Evolutionary conservation across 1,140 invertebrate species (phyloP), one percentile per base, ranked within the genome.

Genomic region (Zeugodacus cucurbitae): DNA sequence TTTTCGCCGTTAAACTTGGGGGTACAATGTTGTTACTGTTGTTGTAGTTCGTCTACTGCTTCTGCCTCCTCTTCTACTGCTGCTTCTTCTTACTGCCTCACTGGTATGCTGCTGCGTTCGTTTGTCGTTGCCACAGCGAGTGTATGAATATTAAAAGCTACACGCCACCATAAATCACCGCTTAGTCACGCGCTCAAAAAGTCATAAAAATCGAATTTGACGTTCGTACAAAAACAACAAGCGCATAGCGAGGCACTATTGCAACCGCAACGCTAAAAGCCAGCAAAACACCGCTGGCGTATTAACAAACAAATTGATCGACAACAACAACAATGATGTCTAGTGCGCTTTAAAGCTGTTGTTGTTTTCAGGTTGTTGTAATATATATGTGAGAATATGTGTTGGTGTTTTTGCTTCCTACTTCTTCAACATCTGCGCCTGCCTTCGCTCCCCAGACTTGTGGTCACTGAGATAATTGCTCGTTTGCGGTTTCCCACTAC

Each of bases 111-210:
- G 64, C 70, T 67, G 29, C 62, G 26, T 17, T 34, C 62, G 26
- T 14, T 67, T 67, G 62, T 32, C 14, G 34, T 54, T 88, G 82
- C 85, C 44, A 85, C 88, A n/a, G 26, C 11, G 41, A 74, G 74
- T n/a, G 74, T n/a, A 93, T 93, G 91, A 93, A 93, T 93, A 92
- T 92, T 91, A 92, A 92, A 93, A 92, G 92, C 90, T 90, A 93
- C 91, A 93, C 92, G 92, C 91, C 92, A 93, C 91, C 91, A 93
- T 93, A 93, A 93, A 93, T 93, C 92, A 93, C 91, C 89, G 90
- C 90, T 93, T 93, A 92, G 91, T 93, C 92, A 93, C 92, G 92
- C 92, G 93, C 92, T 92, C 91, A 92, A 93, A 89, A 92, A 92
- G 89, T 92, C 92, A 92, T 91, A 93, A 93, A 93, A 93, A 92